Evolutionary conservation across 2,888 invertebrate genomes (phyloP).

Genomic region (Hirtodrosophila confusa): DNA sequence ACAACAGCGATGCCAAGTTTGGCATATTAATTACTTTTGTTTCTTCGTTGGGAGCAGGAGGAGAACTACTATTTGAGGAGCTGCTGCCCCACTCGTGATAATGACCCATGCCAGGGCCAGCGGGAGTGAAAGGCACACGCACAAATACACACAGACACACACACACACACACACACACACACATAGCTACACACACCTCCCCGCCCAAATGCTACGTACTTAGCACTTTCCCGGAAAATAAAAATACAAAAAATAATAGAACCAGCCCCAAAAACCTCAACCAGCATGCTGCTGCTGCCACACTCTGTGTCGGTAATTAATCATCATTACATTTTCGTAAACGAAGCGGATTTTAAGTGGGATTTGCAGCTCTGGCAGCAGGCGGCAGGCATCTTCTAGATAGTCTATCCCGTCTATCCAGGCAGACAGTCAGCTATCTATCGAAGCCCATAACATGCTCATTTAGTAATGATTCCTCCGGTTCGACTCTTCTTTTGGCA

Average conservation of each 20-base stretch:
- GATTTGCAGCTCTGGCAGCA: constrained; percentile 69
- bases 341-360: constrained; percentile 80
- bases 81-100: constrained; percentile 43
- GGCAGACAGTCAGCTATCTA: constrained; percentile 43
- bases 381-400: constrained; percentile 22
- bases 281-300: constrained; percentile 45
- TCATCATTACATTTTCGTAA: constrained; percentile 81
- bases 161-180: too few relatives aligned
- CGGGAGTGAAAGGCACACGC: constrained; percentile 64
- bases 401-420: constrained; percentile 11
- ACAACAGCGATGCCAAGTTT: constrained; percentile 53
- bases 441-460: constrained; percentile 68
- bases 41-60: constrained; percentile 7
- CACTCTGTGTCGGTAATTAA: constrained; percentile 70
- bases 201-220: constrained; percentile 48
- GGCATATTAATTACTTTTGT: constrained; percentile 74
- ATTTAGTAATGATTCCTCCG: constrained; percentile 73
- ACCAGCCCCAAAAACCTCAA: constrained; percentile 49
- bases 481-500: constrained; percentile 37
- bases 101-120: constrained; percentile 59
- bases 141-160: too few relatives aligned
- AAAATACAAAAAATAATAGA: constrained; percentile 16
- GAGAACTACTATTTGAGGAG: constrained; percentile 35
- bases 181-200: neutral
- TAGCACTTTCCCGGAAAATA: constrained; percentile 63